phyloP scores from a whole-genome alignment of 2,113 vertebrate species.

The Stigmatopora nigra region DNA sequence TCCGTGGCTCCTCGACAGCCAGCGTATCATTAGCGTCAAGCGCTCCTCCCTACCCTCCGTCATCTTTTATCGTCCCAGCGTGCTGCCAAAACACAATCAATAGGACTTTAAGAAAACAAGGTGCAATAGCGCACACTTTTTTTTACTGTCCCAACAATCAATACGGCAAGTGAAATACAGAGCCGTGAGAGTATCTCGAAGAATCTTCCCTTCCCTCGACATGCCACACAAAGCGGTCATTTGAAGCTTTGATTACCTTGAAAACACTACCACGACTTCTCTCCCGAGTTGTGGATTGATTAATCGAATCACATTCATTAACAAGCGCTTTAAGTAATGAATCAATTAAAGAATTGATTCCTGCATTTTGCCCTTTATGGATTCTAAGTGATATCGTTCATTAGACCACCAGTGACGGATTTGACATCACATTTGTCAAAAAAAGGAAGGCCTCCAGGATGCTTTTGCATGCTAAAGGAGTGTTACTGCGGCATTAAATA shows the following conservation, averaged over 20 bases:
- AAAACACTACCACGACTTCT: conserved; percentile 30
- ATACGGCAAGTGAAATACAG: conserved; percentile 45
- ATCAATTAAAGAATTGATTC: conserved; percentile 61
- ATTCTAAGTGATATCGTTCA: conserved; percentile 50
- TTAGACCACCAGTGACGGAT: conserved; percentile 36
- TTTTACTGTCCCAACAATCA: conserved; percentile 51
- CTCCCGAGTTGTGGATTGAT: conserved; percentile 49
- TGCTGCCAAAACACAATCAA: conserved; percentile 56
- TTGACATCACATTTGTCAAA: conserved; percentile 40
- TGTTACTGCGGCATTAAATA: conserved; percentile 49
- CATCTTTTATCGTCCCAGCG: conserved; percentile 42
- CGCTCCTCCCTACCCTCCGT: conserved; percentile 1
- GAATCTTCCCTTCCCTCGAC: conserved; percentile 13
- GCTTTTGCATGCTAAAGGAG: conserved; percentile 39
- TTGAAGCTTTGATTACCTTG: conserved; percentile 38
- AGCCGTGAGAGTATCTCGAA: conserved; percentile 31
- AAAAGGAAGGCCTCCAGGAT: conserved; percentile 26
- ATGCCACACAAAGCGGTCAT: conserved; percentile 31
- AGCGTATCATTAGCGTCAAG: conserved; percentile 44
- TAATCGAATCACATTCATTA: conserved; percentile 56
- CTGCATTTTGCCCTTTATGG: conserved; percentile 37
- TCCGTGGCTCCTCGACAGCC: conserved; percentile 23
- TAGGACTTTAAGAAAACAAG: conserved; percentile 57
- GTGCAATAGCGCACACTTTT: conserved; percentile 54
- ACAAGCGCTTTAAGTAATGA: conserved; percentile 54